These are phyloP conservation scores for Macropis europaea DNA, from an alignment of 2,888 invertebrate species.

Conservation along the genomic window DNA sequence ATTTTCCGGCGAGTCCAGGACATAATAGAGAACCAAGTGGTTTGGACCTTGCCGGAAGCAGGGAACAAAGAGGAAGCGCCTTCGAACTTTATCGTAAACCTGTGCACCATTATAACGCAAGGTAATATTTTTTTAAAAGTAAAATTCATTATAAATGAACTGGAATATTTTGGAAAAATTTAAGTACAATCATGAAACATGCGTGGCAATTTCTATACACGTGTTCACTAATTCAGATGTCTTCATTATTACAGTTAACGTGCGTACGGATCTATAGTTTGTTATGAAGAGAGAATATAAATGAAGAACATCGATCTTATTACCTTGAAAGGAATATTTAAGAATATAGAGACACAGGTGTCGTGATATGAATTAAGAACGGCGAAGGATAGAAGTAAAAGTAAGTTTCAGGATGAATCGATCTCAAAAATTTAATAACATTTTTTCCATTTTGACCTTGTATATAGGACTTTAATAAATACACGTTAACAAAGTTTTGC, in stretches of 20 bases:
- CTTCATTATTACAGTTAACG: conserved; percentile 27
- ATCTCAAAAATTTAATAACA: conserved; percentile 12
- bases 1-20: conserved; percentile 64
- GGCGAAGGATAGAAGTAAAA: neutral
- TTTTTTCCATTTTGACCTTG: conserved; percentile 30
- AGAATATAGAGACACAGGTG: neutral
- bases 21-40: conserved; percentile 80
- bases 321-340: neutral
- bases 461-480: conserved; percentile 48
- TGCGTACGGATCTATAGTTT: conserved; percentile 12
- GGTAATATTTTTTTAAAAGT: too few relatives aligned
- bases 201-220: neutral
- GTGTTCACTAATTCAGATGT: neutral
- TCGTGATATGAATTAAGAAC: neutral
- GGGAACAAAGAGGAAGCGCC: conserved; percentile 96
- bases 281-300: neutral
- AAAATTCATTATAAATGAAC: too few relatives aligned
- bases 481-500: conserved; percentile 19
- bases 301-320: neutral
- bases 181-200: too few relatives aligned
- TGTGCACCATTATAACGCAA: conserved; percentile 84
- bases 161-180: too few relatives aligned
- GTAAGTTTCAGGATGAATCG: neutral
- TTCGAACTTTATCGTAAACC: conserved; percentile 97
- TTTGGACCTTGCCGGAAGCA: conserved; percentile 89